phyloP scores from a whole-genome alignment of 2,113 vertebrate species.

The Suricata suricatta region DNA sequence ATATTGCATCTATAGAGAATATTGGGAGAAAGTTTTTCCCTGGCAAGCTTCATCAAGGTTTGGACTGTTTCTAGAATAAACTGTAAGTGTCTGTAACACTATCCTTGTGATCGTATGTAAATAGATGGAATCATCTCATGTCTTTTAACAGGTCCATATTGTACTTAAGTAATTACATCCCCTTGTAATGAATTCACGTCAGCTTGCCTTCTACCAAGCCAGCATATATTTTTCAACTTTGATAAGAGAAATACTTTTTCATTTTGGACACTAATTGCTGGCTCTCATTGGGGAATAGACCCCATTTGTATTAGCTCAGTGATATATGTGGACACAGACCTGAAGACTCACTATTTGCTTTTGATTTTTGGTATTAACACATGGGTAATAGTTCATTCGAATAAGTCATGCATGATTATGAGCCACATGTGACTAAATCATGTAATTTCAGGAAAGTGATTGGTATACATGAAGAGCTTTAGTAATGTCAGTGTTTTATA shows the following conservation, averaged over 20 bases:
- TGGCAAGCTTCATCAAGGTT: not conserved
- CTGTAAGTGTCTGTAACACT: not conserved
- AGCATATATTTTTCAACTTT: not conserved
- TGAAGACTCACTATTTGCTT: not conserved
- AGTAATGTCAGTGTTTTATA: slow-evolving; percentile 17
- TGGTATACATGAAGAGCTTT: slow-evolving; percentile 4
- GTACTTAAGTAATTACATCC: not conserved
- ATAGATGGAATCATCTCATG: not conserved
- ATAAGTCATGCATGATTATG: slow-evolving; percentile 30
- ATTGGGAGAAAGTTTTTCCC: slow-evolving; percentile 34
- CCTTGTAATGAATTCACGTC: slow-evolving; percentile 18
- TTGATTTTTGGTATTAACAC: slow-evolving; percentile 17
- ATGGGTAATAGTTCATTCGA: not conserved
- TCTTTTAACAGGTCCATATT: not conserved
- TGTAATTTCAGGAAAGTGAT: slow-evolving; percentile 28
- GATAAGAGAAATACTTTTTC: not conserved
- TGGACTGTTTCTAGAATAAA: slow-evolving; percentile 15
- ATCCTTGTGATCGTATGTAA: not conserved
- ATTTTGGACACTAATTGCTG: not conserved
- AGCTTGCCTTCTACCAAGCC: not conserved
- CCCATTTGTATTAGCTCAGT: not conserved
- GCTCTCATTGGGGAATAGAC: not conserved
- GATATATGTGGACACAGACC: not conserved
- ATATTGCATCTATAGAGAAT: slow-evolving; percentile 30
- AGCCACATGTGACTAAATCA: not conserved